Conservation (phyloP, 30 jellyfish, hydroid and myxozoan genomes). For the Hydractinia symbiolongicarpus region DNA sequence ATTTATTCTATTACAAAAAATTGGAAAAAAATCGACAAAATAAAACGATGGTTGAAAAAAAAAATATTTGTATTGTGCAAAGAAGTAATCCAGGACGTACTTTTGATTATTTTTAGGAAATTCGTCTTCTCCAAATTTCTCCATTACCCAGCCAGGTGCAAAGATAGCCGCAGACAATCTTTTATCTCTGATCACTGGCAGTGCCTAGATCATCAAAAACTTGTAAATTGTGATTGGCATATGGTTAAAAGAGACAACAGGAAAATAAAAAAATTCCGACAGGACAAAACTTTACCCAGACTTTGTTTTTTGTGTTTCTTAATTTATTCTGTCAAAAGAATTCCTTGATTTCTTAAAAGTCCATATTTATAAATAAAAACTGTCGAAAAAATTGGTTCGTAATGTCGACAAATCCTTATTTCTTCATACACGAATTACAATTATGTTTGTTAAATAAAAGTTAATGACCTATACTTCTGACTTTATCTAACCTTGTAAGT, state of each 20-base stretch:
- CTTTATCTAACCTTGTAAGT: slow-evolving; percentile 49
- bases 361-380: too few relatives aligned
- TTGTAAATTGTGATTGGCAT: background rate
- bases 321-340: too few relatives aligned
- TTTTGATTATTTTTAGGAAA: slow-evolving; percentile 42
- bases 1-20: background rate
- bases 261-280: too few relatives aligned
- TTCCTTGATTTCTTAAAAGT: too few relatives aligned
- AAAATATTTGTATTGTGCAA: background rate
- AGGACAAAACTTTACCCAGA: too few relatives aligned
- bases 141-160: slow-evolving; percentile 99
- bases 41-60: background rate
- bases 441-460: too few relatives aligned
- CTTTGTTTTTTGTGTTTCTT: too few relatives aligned
- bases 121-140: slow-evolving; percentile 55
- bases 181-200: slow-evolving; percentile 80
- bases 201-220: slow-evolving; percentile 36
- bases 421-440: too few relatives aligned
- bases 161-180: slow-evolving; percentile 83
- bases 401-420: too few relatives aligned
- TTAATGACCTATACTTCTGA: too few relatives aligned
- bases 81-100: slow-evolving; percentile 22
- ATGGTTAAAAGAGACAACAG: too few relatives aligned
- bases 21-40: background rate
- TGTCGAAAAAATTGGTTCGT: too few relatives aligned